Conservation (phyloP, 1,140 invertebrate species). For the Physella acuta region DNA sequence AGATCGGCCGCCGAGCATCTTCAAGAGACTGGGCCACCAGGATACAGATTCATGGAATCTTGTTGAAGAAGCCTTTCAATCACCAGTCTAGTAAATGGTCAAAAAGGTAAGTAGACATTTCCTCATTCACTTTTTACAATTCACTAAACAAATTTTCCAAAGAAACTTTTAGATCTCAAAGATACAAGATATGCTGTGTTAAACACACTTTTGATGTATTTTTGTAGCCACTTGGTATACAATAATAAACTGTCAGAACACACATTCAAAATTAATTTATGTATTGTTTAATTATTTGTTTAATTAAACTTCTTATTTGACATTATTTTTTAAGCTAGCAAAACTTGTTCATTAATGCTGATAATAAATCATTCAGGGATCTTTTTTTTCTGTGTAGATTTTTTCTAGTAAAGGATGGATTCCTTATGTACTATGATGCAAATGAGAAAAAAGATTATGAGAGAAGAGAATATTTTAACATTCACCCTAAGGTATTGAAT, state of each 20-base stretch:
- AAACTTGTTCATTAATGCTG: background rate
- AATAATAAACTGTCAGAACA: too few relatives aligned
- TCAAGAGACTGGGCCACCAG: constrained; percentile 28
- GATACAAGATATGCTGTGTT: too few relatives aligned
- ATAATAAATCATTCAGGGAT: too few relatives aligned
- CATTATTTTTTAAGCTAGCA: background rate
- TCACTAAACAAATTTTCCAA: too few relatives aligned
- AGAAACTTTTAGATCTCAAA: too few relatives aligned
- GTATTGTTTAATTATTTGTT: background rate
- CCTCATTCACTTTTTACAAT: too few relatives aligned
- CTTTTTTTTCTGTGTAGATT: constrained; percentile 41
- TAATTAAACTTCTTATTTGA: background rate
- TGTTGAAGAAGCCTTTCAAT: constrained; percentile 39
- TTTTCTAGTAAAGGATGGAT: constrained; percentile 57
- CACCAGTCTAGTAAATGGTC: constrained; percentile 44
- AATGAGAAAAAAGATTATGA: constrained; percentile 55
- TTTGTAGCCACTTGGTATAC: too few relatives aligned
- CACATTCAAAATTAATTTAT: too few relatives aligned
- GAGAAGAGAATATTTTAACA: constrained; percentile 46
- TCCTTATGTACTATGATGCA: constrained; percentile 53
- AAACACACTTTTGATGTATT: too few relatives aligned
- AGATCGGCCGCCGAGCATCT: background rate
- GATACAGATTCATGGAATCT: constrained; percentile 33
- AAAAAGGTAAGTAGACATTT: constrained; percentile 39
- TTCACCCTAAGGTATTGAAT: constrained; percentile 58